These are phyloP conservation scores for Onychorhynchus coronatus DNA, from an alignment of 2,113 vertebrate genomes.

Conservation along the genomic window DNA sequence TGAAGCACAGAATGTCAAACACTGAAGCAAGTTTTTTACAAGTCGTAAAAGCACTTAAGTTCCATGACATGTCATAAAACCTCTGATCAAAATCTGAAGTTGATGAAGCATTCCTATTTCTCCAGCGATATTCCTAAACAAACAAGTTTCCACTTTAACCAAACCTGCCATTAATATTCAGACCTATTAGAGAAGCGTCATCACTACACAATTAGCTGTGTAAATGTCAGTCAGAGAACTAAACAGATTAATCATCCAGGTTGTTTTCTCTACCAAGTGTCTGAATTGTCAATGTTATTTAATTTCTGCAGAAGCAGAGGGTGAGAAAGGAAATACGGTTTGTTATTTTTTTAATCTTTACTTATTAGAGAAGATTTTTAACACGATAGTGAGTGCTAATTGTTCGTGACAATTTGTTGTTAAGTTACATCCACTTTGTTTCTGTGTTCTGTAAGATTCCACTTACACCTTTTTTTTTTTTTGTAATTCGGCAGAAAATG, in stretches of 20 bases:
- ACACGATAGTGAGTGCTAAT: background rate
- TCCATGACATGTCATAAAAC: slow-evolving; percentile 68
- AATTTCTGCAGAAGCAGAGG: background rate
- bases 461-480: background rate
- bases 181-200: slow-evolving; percentile 69
- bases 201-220: slow-evolving; percentile 75
- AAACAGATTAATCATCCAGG: slow-evolving; percentile 62
- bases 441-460: background rate
- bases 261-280: slow-evolving; percentile 34
- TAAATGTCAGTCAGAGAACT: slow-evolving; percentile 72
- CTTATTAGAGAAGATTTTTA: background rate
- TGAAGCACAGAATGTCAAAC: slow-evolving; percentile 87
- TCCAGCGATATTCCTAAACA: slow-evolving; percentile 70
- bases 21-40: slow-evolving; percentile 79
- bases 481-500: background rate
- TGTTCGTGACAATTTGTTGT: background rate
- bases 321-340: background rate
- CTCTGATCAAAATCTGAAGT: slow-evolving; percentile 65
- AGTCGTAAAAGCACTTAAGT: slow-evolving; percentile 75
- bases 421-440: background rate
- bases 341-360: background rate
- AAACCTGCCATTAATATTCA: slow-evolving; percentile 76
- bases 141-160: slow-evolving; percentile 66
- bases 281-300: slow-evolving; percentile 44
- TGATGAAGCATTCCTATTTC: slow-evolving; percentile 74